Evolutionary conservation across 2,888 invertebrate species (phyloP).

Genomic region (Leucophora obtusa): DNA sequence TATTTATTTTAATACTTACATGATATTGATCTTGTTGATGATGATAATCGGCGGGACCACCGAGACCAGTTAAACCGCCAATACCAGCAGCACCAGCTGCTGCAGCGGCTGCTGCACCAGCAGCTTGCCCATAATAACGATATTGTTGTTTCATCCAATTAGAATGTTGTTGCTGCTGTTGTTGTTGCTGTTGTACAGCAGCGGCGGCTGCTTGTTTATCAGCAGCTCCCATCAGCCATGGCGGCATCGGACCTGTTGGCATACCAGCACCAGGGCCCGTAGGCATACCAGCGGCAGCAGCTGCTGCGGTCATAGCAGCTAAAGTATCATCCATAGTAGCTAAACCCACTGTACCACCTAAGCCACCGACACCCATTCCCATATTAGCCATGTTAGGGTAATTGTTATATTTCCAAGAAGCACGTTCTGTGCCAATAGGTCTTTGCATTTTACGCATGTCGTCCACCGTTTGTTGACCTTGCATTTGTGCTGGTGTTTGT

Average conservation of each 20-base stretch:
- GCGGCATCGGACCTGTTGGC: conserved; percentile 67
- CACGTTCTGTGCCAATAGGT: conserved; percentile 90
- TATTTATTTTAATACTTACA: conserved; percentile 71
- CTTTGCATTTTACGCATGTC: conserved; percentile 80
- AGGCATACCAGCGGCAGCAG: conserved; percentile 68
- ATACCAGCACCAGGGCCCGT: conserved; percentile 58
- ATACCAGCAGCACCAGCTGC: conserved; percentile 63
- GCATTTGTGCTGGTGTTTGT: conserved; percentile 64
- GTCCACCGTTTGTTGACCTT: conserved; percentile 70
- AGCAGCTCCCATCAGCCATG: conserved; percentile 72
- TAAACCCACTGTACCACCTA: conserved; percentile 65
- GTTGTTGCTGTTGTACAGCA: conserved; percentile 66
- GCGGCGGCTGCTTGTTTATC: conserved; percentile 57
- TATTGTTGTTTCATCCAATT: conserved; percentile 75
- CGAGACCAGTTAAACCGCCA: conserved; percentile 66
- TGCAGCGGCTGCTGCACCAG: conserved; percentile 30
- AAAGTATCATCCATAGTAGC: conserved; percentile 68
- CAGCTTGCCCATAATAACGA: conserved; percentile 72
- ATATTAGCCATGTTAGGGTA: conserved; percentile 71
- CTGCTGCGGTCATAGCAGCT: conserved; percentile 64
- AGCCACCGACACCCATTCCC: conserved; percentile 58
- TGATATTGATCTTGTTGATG: conserved; percentile 77
- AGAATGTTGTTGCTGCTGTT: conserved; percentile 68
- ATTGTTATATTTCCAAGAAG: conserved; percentile 78
- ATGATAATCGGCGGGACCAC: conserved; percentile 67